Percentiles rank a stretch among this genome's conserved stretches.
Conservation (phyloP, 2,797 vertebrate species). For the Sylvilagus floridanus region DNA sequence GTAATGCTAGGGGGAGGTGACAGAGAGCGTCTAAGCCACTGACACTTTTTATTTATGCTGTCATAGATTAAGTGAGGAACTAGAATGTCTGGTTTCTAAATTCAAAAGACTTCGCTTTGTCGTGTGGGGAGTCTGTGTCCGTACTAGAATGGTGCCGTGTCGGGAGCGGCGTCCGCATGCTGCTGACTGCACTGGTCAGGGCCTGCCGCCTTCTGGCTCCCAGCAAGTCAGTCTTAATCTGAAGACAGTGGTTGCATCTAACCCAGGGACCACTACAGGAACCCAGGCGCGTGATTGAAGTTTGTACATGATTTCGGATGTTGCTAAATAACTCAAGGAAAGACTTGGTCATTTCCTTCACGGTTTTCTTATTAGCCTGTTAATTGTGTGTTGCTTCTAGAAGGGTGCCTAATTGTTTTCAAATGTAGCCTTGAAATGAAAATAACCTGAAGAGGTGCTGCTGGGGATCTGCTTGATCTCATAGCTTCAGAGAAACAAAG, state of each 20-base stretch:
- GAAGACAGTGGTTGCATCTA: background rate
- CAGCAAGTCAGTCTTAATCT: background rate
- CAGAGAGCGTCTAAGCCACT: background rate
- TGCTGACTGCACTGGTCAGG: background rate
- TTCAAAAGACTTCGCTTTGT: background rate
- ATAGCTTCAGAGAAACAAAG: background rate
- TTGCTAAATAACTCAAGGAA: constrained; percentile 56
- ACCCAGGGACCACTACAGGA: background rate
- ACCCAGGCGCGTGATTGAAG: background rate
- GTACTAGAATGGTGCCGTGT: background rate
- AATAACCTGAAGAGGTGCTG: background rate
- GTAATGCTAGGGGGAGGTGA: constrained; percentile 82
- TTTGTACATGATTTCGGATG: constrained; percentile 46
- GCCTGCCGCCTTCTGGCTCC: background rate
- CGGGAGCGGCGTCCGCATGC: background rate
- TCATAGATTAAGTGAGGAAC: constrained; percentile 16
- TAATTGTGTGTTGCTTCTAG: constrained; percentile 37
- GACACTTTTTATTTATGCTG: background rate
- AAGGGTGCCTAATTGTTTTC: constrained; percentile 75
- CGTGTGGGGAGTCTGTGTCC: background rate
- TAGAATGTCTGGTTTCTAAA: constrained; percentile 7
- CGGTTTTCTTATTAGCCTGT: constrained; percentile 46
- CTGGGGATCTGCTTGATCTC: background rate
- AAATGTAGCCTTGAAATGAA: constrained; percentile 58
- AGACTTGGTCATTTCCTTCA: constrained; percentile 35